Conservation (phyloP, 2,113 vertebrate species). For the Pavo muticus region DNA sequence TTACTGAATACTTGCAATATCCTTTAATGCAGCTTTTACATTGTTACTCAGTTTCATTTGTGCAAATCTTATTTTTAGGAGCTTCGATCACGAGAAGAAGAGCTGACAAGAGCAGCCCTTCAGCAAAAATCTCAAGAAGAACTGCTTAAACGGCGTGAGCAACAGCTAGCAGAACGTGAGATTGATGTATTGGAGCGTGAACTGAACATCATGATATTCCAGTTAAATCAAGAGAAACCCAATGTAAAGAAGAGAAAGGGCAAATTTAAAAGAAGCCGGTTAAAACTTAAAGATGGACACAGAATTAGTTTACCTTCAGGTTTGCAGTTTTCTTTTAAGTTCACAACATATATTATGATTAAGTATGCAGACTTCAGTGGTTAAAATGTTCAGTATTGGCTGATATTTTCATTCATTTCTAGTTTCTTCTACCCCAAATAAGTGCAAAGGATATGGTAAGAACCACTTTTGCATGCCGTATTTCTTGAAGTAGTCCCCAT, state of each 20-base stretch:
- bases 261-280: slow-evolving; percentile 91
- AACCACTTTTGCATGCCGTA: background rate
- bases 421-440: background rate
- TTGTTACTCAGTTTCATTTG: background rate
- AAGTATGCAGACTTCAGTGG: background rate
- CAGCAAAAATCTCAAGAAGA: slow-evolving; percentile 97
- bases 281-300: slow-evolving; percentile 94
- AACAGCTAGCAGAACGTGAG: slow-evolving; percentile 92
- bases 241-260: slow-evolving; percentile 95
- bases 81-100: slow-evolving; percentile 93
- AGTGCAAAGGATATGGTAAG: background rate
- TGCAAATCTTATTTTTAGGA: slow-evolving; percentile 78
- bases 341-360: background rate
- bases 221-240: slow-evolving; percentile 95
- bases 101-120: slow-evolving; percentile 90
- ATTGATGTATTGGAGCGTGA: slow-evolving; percentile 95
- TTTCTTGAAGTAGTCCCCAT: background rate
- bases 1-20: background rate
- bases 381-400: background rate
- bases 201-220: slow-evolving; percentile 95
- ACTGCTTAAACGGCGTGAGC: slow-evolving; percentile 90
- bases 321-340: slow-evolving; percentile 43
- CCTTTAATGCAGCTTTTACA: background rate
- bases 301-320: slow-evolving; percentile 97
- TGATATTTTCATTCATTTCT: background rate